Base-by-base conservation (phyloP, 2,888 invertebrate species). In the Amphipyra berbera region DNA sequence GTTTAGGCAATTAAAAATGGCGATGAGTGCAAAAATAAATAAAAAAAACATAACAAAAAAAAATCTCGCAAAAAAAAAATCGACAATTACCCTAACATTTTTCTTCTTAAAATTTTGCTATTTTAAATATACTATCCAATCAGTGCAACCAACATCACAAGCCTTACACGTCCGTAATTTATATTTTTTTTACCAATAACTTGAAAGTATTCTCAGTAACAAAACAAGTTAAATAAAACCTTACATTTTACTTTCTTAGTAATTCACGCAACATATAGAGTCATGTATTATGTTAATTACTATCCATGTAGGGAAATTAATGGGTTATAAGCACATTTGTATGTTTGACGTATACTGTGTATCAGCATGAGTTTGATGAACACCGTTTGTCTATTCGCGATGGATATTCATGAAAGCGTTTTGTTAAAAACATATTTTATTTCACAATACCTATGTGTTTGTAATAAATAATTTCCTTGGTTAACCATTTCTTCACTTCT, bases 301-400 rank as follows among this genome's bases (percentile, higher is more conserved):
- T 0, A 30, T 9, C 76, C 71, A 68, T 59, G 10, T 74, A 76
- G 6, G 71, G 77, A 44, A 38, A 35, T 41, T 76, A 77, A 76
- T 76, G 68, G 55, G n/a, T 46, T 46, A 27, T 66, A 10, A 35
- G 45, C 13, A 49, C 53, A 66, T 64, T 57, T 7, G 44, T 59
- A 53, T 50, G 40, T 40, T 41, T 64, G 49, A 41, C 15, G 37
- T 54, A 33, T 49, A 42, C 49, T 9, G 42, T 15, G 21, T 41
- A 45, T 37, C 40, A n/a, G 9, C 37, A 6, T 50, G 10, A 9
- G 21, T 44, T 6, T 55, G 66, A 52, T 61, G 56, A 42, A 15
- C 55, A 59, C 46, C 38, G 46, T n/a, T 35, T n/a, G 10, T 37
- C 3, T 12, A n/a, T 3, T 27, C 0, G 35, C 4, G 3, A n/a